A percentile compares a stretch with the other conserved stretches of the same genome.
phyloP scores from a whole-genome alignment of 1,140 invertebrate genomes.

The Drosophila pandora region DNA sequence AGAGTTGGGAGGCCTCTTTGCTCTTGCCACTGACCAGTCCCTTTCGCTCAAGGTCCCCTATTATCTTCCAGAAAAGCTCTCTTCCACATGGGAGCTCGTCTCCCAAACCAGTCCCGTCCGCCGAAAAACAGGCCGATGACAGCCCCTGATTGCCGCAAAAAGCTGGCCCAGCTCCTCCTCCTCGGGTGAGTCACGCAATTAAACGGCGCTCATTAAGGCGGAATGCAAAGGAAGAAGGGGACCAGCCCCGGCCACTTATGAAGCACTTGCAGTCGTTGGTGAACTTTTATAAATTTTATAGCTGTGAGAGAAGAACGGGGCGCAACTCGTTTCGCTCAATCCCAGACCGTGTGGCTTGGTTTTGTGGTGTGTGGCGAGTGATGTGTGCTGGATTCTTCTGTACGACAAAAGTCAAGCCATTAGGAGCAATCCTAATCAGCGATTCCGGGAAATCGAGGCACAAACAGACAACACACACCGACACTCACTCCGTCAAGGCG shows the following conservation, averaged over 20 bases:
- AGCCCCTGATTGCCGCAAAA: conserved; percentile 8
- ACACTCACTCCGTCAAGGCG: conserved; percentile 40
- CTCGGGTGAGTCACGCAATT: conserved; percentile 60
- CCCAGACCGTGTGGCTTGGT: neutral
- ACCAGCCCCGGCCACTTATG: conserved; percentile 28
- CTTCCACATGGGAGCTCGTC: neutral
- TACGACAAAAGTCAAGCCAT: conserved; percentile 47
- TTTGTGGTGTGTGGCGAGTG: neutral
- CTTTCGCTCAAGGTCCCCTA: too few relatives aligned
- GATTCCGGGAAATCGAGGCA: conserved; percentile 63
- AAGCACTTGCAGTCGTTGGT: conserved; percentile 17
- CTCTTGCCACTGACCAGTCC: too few relatives aligned
- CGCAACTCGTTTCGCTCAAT: conserved; percentile 3
- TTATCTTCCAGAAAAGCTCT: too few relatives aligned
- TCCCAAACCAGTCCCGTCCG: neutral
- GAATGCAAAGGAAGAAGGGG: conserved; percentile 30
- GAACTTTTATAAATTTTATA: conserved; percentile 18
- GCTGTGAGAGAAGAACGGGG: conserved; percentile 1
- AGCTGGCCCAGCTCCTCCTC: conserved; percentile 1
- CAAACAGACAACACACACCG: conserved; percentile 16
- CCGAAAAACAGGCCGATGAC: conserved; percentile 7
- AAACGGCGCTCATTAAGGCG: conserved; percentile 55
- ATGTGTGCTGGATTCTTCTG: conserved; percentile 1
- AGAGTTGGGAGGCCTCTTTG: too few relatives aligned
- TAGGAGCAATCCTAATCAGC: conserved; percentile 71